A percentile compares a stretch with the other conserved stretches of the same genome.
Evolutionary conservation across 2,113 vertebrate species (phyloP).

Genomic region (Rhinolophus sinicus): DNA sequence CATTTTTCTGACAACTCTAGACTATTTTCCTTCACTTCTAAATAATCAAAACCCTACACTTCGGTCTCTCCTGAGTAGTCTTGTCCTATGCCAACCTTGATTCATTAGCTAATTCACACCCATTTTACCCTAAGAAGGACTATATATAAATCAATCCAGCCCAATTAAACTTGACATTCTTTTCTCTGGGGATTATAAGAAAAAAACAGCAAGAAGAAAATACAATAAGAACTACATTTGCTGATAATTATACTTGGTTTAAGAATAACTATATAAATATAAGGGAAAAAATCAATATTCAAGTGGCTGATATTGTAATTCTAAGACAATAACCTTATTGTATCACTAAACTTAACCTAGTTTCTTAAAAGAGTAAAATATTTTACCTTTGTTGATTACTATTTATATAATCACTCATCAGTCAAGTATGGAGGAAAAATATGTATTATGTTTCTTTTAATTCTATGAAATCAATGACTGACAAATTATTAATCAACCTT

Average conservation of each 20-base stretch:
- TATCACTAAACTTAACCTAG: conserved; percentile 1
- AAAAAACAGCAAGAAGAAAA: conserved; percentile 35
- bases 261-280: conserved; percentile 34
- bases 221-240: conserved; percentile 6
- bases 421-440: conserved; percentile 54
- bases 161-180: conserved; percentile 63
- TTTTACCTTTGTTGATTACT: conserved; percentile 45
- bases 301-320: conserved; percentile 44
- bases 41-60: background rate
- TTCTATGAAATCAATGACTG: conserved; percentile 58
- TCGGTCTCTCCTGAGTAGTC: background rate
- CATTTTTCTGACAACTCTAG: background rate
- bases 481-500: background rate
- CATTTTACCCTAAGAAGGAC: conserved; percentile 26
- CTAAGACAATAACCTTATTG: conserved; percentile 43
- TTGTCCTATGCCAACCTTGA: conserved; percentile 51
- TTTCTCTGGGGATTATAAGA: conserved; percentile 49
- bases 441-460: conserved; percentile 62
- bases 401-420: conserved; percentile 40
- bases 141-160: conserved; percentile 45
- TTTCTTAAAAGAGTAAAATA: conserved; percentile 53
- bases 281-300: conserved; percentile 61
- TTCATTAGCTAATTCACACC: conserved; percentile 64
- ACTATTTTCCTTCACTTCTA: conserved; percentile 2
- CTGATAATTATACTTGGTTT: conserved; percentile 34